Conservation (phyloP, 2,888 invertebrate species). For the Drosophila greeni region DNA sequence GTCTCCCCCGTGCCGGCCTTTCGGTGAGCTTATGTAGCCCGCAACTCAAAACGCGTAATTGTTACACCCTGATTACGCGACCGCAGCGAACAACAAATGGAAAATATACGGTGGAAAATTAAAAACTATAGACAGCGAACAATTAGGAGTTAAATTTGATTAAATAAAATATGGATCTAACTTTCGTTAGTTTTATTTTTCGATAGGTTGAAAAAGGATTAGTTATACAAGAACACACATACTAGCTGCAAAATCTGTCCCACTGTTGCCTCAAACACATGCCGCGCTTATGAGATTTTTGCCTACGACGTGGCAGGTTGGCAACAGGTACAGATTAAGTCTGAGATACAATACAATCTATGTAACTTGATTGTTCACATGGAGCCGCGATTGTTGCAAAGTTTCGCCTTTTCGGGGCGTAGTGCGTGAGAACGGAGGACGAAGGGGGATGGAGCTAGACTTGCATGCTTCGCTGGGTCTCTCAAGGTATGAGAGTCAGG, state of each 20-base stretch:
- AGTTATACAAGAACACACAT: not conserved
- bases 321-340: conserved; percentile 5
- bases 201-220: not conserved
- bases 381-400: conserved; percentile 42
- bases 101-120: conserved; percentile 12
- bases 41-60: conserved; percentile 76
- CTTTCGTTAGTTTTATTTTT: too few species aligned
- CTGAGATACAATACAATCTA: conserved; percentile 16
- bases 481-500: conserved; percentile 29
- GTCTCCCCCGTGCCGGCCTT: conserved; percentile 19
- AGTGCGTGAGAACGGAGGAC: conserved; percentile 53
- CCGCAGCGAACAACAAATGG: conserved; percentile 42
- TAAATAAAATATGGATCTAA: not conserved
- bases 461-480: conserved; percentile 37
- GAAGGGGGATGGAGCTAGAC: conserved; percentile 7
- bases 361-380: conserved; percentile 32
- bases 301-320: conserved; percentile 14
- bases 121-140: conserved; percentile 4
- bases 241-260: not conserved
- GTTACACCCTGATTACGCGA: conserved; percentile 78
- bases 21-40: conserved; percentile 27
- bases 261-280: conserved; percentile 1
- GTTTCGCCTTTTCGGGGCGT: conserved; percentile 47
- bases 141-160: not conserved
- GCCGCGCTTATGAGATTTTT: conserved; percentile 3